Percentiles rank a stretch among this genome's conserved stretches.
Conservation (phyloP, 2,113 vertebrate genomes). For the Megaptera novaeangliae region DNA sequence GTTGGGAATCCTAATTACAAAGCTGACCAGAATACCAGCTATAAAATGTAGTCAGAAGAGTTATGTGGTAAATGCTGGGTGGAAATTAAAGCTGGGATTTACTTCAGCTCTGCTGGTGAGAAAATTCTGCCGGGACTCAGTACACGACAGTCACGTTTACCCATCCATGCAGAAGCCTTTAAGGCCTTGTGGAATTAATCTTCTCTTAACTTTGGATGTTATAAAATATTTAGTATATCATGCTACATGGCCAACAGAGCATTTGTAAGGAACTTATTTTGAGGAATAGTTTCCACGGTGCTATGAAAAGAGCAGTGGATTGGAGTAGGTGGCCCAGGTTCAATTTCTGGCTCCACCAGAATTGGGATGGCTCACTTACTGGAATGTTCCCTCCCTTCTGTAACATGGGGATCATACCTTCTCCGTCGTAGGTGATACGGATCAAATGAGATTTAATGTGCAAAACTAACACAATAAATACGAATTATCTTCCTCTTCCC, state of each 20-base stretch:
- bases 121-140: background rate
- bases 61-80: background rate
- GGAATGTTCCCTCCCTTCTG: background rate
- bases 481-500: background rate
- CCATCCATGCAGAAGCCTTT: background rate
- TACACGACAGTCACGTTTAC: fast-evolving
- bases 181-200: background rate
- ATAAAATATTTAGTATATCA: background rate
- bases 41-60: background rate
- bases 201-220: background rate
- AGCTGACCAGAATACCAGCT: background rate
- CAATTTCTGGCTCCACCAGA: background rate
- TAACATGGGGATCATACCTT: background rate
- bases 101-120: background rate
- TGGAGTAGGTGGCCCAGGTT: background rate
- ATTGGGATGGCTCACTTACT: no score
- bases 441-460: background rate
- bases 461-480: background rate
- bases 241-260: background rate
- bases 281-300: background rate
- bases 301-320: background rate
- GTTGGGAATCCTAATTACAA: background rate
- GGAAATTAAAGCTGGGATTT: background rate
- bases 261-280: background rate
- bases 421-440: background rate